These are phyloP conservation scores for Epiblema foenella DNA, from an alignment of 2,888 invertebrate genomes.

Conservation along the genomic window DNA sequence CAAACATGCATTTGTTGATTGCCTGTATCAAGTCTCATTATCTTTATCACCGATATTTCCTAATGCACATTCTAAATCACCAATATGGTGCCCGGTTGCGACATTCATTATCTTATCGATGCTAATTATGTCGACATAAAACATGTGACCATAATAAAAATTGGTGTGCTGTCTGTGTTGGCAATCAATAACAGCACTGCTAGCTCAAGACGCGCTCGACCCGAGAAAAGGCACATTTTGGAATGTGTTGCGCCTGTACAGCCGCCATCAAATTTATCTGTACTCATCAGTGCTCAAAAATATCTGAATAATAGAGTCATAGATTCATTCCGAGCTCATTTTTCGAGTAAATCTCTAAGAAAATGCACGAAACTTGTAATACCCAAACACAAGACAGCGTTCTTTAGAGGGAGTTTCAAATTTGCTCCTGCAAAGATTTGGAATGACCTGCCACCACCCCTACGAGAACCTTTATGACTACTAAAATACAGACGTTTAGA, in stretches of 20 bases:
- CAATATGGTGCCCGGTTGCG: slow-evolving; percentile 14
- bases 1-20: background rate
- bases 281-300: too few species aligned
- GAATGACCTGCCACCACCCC: too few species aligned
- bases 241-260: background rate
- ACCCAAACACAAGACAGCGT: too few species aligned
- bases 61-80: slow-evolving; percentile 7
- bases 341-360: too few species aligned
- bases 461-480: too few species aligned
- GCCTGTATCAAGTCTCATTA: slow-evolving; percentile 10
- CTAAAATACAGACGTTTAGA: too few species aligned
- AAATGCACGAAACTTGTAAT: too few species aligned
- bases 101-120: slow-evolving; percentile 23
- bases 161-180: background rate
- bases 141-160: slow-evolving; percentile 24
- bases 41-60: slow-evolving; percentile 11
- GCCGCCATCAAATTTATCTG: too few species aligned
- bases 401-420: too few species aligned
- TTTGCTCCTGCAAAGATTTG: too few species aligned
- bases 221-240: background rate
- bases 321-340: too few species aligned
- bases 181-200: background rate
- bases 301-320: too few species aligned
- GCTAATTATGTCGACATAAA: slow-evolving; percentile 8
- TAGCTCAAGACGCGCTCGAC: background rate